phyloP scores from a whole-genome alignment of 1,140 invertebrate species.

The Rhizoglyphus robini region DNA sequence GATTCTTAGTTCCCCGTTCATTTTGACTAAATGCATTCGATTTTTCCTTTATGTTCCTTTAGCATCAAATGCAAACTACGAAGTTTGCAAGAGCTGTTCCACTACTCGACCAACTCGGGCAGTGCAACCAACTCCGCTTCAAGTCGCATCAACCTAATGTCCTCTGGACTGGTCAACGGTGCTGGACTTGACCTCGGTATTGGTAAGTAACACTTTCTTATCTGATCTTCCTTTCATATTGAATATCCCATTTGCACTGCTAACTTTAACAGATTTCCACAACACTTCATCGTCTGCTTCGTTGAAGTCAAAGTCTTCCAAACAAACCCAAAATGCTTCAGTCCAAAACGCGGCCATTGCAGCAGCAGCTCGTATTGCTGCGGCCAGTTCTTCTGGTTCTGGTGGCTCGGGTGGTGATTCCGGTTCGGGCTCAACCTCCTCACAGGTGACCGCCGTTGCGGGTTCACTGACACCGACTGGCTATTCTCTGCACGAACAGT shows the following conservation, averaged over 20 bases:
- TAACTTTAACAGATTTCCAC: too few species aligned
- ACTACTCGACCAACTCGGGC: not conserved
- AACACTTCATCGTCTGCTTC: not conserved
- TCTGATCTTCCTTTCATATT: too few species aligned
- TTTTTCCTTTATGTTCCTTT: not conserved
- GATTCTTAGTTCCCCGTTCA: not conserved
- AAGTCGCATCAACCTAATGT: not conserved
- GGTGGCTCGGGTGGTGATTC: not conserved
- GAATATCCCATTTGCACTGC: too few species aligned
- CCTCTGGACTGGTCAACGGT: slow-evolving; percentile 6
- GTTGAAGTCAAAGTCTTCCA: not conserved
- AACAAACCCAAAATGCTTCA: not conserved
- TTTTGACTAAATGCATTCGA: not conserved
- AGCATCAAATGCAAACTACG: slow-evolving; percentile 10
- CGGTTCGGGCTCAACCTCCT: not conserved
- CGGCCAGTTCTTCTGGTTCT: not conserved
- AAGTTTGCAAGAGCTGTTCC: not conserved
- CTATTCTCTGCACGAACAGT: not conserved
- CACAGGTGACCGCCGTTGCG: not conserved
- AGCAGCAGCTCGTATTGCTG: not conserved
- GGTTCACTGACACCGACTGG: not conserved
- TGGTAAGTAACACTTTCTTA: too few species aligned
- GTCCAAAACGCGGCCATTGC: not conserved
- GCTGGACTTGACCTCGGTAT: not conserved
- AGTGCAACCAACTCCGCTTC: not conserved